Evolutionary conservation across 2,888 invertebrate genomes (phyloP).

Genomic region (Molorchus minor): DNA sequence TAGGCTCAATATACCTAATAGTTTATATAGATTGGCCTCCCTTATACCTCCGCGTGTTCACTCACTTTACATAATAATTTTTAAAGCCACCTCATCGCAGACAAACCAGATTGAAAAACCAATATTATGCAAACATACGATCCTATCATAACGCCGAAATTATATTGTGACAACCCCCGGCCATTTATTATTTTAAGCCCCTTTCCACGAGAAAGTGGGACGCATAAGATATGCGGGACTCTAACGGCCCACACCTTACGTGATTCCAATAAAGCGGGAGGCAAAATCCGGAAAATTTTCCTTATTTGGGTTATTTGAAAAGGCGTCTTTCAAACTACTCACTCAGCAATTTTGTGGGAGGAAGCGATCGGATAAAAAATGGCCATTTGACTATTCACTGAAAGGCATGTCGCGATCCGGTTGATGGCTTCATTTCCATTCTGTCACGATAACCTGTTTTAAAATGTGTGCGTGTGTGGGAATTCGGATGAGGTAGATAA

Average conservation of each 20-base stretch:
- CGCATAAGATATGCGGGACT: conserved; percentile 41
- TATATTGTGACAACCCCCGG: conserved; percentile 21
- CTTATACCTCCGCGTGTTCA: background rate
- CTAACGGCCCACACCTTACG: conserved; percentile 49
- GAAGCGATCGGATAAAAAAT: conserved; percentile 45
- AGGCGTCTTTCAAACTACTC: conserved; percentile 46
- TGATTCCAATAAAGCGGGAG: conserved; percentile 45
- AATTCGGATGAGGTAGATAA: too few relatives aligned
- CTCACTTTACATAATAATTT: background rate
- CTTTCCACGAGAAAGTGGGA: conserved; percentile 18
- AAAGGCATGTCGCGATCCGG: conserved; percentile 8
- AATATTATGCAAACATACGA: conserved; percentile 22
- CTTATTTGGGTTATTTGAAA: conserved; percentile 48
- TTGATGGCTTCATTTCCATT: conserved; percentile 15
- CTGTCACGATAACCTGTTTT: conserved; percentile 10
- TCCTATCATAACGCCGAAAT: conserved; percentile 18
- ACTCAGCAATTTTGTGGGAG: conserved; percentile 45
- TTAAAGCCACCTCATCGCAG: conserved; percentile 14
- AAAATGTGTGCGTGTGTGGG: too few relatives aligned
- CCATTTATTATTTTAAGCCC: conserved; percentile 21
- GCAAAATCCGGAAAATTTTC: conserved; percentile 47
- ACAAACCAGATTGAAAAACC: conserved; percentile 16
- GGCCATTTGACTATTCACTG: conserved; percentile 36
- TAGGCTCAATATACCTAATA: too few relatives aligned
- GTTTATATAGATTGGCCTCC: too few relatives aligned